These are phyloP conservation scores for Belgica antarctica DNA, from an alignment of 2,888 invertebrate species.

Conservation along the genomic window DNA sequence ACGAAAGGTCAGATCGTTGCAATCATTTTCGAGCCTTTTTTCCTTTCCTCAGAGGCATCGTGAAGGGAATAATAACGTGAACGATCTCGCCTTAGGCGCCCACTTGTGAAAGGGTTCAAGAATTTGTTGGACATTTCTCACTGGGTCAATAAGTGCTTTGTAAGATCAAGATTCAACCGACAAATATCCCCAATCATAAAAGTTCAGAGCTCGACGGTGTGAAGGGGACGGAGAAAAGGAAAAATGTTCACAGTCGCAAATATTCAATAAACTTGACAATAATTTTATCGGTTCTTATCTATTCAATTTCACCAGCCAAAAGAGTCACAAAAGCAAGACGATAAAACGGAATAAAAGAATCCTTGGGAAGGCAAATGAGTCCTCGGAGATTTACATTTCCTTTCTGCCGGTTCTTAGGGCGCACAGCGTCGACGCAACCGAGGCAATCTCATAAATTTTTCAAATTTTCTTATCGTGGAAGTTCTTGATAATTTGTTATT, in stretches of 20 bases:
- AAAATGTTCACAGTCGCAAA: background rate
- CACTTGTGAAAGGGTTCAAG: background rate
- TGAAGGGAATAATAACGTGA: slow-evolving; percentile 18
- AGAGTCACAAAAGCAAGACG: background rate
- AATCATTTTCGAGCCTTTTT: background rate
- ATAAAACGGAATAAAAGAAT: too few species aligned
- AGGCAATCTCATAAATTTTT: slow-evolving; percentile 3
- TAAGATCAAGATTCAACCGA: background rate
- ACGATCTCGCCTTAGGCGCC: background rate
- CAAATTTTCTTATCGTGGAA: background rate
- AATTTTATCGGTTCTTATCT: slow-evolving; percentile 24
- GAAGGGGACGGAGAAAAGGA: background rate
- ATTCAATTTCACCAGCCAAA: background rate
- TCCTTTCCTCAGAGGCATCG: slow-evolving; percentile 21
- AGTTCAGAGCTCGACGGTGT: background rate
- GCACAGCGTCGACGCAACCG: too few species aligned
- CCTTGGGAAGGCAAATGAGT: slow-evolving; percentile 29
- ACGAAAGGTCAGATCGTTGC: slow-evolving; percentile 12
- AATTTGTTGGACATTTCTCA: background rate
- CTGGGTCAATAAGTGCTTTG: background rate
- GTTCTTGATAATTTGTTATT: slow-evolving; percentile 4
- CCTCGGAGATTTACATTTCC: slow-evolving; percentile 30
- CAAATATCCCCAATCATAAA: background rate
- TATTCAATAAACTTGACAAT: slow-evolving; percentile 35
- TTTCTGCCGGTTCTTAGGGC: background rate